Base-by-base conservation (phyloP, 2,797 vertebrate genomes). In the Lindbergichthys nudifrons region DNA sequence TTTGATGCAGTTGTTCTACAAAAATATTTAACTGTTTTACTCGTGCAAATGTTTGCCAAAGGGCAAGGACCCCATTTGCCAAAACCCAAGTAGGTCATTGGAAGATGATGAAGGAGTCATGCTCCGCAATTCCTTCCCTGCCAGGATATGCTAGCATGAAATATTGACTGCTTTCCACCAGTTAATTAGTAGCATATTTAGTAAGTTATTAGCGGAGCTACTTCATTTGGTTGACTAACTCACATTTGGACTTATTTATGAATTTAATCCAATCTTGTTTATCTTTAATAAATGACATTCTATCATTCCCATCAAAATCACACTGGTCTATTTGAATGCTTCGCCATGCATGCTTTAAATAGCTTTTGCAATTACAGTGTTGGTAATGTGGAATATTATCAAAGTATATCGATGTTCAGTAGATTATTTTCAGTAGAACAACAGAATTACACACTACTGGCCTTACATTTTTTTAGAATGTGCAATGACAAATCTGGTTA, bases 71-170 rank as follows among this genome's bases (percentile, higher is more conserved):
- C 77, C 81, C 74, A 70, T 87, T 77, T 88, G 78, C 89, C 90
- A 91, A 90, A 91, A 85, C 77, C 82, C 84, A 94, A 93, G 86
- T 93, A 91, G 91, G 94, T 92, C 91, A 94, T 48, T 83, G 83
- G 81, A 87, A 88, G 82, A 87, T 52, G 64, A 85, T 87, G 70
- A 85, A 80, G 75, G 75, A 87, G 68, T 77, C 57, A 50, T 58
- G 43, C 48, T 62, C 60, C 61, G 57, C 66, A 76, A 71, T 39
- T 54, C 43, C 53, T 80, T 73, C 19, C 48, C 57, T 87, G 78
- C 69, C 69, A 79, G 66, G 81, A 54, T 54, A 70, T 61, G 59
- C 42, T 61, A 68, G 57, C 59, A 82, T 69, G 45, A 84, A 75
- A 88, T 84, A 89, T 79, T 85, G 84, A 89, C 71, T 83, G 56